phyloP scores from a whole-genome alignment of 2,888 invertebrate genomes.

The Pyrgus malvae region DNA sequence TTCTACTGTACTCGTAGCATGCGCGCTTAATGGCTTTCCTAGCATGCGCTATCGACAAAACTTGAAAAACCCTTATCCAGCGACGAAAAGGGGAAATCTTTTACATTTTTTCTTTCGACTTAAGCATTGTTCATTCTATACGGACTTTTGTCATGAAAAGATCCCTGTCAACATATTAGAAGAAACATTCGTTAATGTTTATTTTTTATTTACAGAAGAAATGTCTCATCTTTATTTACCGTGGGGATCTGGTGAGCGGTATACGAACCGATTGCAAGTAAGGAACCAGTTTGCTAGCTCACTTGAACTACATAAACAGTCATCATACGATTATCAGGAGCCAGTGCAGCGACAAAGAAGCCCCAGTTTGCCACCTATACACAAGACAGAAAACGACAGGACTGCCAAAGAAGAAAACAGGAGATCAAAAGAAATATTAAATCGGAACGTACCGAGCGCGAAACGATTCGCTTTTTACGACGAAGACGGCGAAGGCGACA shows the following conservation, averaged over 20 bases:
- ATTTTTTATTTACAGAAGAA: constrained; percentile 84
- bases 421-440: constrained; percentile 52
- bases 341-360: constrained; percentile 78
- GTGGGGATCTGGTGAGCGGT: constrained; percentile 84
- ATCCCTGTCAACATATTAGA: constrained; percentile 32
- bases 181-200: background rate
- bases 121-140: constrained; percentile 55
- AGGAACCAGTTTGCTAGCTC: constrained; percentile 76
- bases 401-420: constrained; percentile 57
- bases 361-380: constrained; percentile 87
- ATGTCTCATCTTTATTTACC: constrained; percentile 89
- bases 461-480: constrained; percentile 75
- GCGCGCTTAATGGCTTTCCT: constrained; percentile 35
- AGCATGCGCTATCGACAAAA: constrained; percentile 71
- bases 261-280: constrained; percentile 65
- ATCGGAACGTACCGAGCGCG: constrained; percentile 67
- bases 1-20: constrained; percentile 29
- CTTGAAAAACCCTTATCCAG: constrained; percentile 62
- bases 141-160: constrained; percentile 62
- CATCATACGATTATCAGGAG: constrained; percentile 70
- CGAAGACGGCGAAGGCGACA: constrained; percentile 86
- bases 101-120: constrained; percentile 48
- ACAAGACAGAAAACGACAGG: constrained; percentile 59
- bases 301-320: constrained; percentile 69
- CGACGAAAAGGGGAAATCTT: constrained; percentile 54